Percentiles rank a stretch among this genome's conserved stretches.
Evolutionary conservation across 2,888 invertebrate species (phyloP).

Genomic region (Hemaris fuciformis): DNA sequence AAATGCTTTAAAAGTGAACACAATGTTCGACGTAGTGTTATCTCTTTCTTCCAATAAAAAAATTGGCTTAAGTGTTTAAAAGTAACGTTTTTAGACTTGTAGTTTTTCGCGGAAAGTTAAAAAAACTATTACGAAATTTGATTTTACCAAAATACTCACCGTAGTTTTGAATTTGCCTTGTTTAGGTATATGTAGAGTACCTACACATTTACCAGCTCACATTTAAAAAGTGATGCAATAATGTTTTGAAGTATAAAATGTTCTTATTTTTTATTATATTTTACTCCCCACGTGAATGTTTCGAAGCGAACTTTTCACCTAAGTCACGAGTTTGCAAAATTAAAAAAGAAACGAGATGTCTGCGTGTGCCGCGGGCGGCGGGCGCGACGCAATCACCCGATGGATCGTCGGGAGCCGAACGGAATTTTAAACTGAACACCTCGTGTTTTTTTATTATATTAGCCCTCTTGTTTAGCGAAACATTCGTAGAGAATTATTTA

Average conservation of each 20-base stretch:
- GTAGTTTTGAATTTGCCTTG: too few relatives aligned
- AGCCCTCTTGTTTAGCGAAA: conserved; percentile 30
- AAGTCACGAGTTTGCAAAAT: conserved; percentile 28
- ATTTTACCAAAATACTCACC: neutral
- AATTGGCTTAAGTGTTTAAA: too few relatives aligned
- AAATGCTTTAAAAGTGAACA: too few relatives aligned
- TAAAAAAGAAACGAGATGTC: conserved; percentile 30
- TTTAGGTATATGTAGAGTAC: neutral
- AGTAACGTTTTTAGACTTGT: neutral
- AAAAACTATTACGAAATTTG: too few relatives aligned
- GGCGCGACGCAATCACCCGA: conserved; percentile 58
- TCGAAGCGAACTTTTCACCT: conserved; percentile 17
- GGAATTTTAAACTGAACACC: conserved; percentile 57
- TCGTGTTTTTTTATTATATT: conserved; percentile 38
- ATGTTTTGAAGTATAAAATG: neutral
- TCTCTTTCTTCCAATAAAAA: too few relatives aligned
- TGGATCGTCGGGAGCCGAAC: conserved; percentile 48
- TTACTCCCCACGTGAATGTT: neutral
- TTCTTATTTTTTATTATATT: neutral
- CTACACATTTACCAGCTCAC: neutral
- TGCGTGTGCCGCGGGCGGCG: conserved; percentile 25
- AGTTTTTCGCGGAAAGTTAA: neutral
- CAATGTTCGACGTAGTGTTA: too few relatives aligned
- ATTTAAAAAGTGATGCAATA: neutral
- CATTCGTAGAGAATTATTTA: conserved; percentile 25